Base-by-base conservation (phyloP, 2,797 vertebrate species). In the Denticeps clupeoides region DNA sequence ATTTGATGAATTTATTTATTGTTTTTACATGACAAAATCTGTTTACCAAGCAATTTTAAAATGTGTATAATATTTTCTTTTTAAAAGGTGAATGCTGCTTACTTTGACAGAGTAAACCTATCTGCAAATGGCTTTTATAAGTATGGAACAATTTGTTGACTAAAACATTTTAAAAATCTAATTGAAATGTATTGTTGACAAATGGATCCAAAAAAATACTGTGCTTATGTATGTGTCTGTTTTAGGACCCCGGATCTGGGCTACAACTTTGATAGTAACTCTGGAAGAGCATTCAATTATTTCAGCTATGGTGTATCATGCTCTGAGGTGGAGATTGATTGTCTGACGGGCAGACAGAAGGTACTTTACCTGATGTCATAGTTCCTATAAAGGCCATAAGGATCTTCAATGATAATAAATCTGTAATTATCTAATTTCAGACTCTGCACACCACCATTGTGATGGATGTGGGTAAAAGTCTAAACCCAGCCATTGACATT, bases 401-500 rank as follows among this genome's bases (percentile, higher is more conserved):
- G 28, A 9, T 9, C 2, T 19, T 18, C 18, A 19, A 19, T 19
- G 19, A 19, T 18, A 19, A 19, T 18, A 19, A 19, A 2, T 19
- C 2, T 19, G 18, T 19, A 19, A 18, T 19, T 19, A 19, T 19
- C 18, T 19, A 19, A 18, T 19, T 2, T 16, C 48, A 99, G 93
- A 96, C 91, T 55, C 63, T 97, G 51, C 86, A 85, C 31, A 89
- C 89, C 15, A 88, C 91, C 49, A 87, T 99, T 1, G 91, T 99
- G 50, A 99, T 97, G 93, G 94, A 97, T 41, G 93, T 97, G 1
- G 94, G 94, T 6, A 79, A 71, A 58, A 99, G 92, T 53, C 77
- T 99, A 55, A 99, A 99, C 63, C 94, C 94, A 23, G 94, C 92
- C 5, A 81, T 99, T 4, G 93, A 99, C 57, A 90, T 99, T 28